Conservation (phyloP, 2,888 invertebrate species). For the Limnephilus marmoratus region DNA sequence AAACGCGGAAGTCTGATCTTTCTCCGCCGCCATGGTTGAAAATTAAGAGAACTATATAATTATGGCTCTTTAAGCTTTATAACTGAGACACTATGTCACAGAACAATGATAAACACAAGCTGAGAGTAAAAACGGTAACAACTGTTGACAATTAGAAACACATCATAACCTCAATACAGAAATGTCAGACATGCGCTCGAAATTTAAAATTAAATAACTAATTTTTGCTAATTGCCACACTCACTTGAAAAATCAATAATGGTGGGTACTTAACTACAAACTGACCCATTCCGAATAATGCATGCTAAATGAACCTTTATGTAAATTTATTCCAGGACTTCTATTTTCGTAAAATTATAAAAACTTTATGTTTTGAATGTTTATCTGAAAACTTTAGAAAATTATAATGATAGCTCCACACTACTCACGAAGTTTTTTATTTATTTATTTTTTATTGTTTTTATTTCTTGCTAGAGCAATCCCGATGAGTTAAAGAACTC, state of each 20-base stretch:
- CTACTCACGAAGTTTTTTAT: too few relatives aligned
- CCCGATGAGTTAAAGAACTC: too few relatives aligned
- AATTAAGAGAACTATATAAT: conserved; percentile 2
- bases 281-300: not conserved
- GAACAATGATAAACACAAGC: not conserved
- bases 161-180: conserved; percentile 24
- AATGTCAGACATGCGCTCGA: conserved; percentile 21
- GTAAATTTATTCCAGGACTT: not conserved
- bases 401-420: too few relatives aligned
- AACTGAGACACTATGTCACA: not conserved
- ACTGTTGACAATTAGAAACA: not conserved
- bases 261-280: not conserved
- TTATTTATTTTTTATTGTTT: too few relatives aligned
- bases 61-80: not conserved
- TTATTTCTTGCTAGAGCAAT: too few relatives aligned
- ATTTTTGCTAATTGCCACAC: not conserved
- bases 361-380: not conserved
- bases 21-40: conserved; percentile 30
- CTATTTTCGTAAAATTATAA: not conserved
- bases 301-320: not conserved
- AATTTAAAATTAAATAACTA: not conserved
- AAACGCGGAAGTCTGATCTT: conserved; percentile 70
- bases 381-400: not conserved
- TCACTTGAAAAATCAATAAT: not conserved
- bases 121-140: not conserved